Evolutionary conservation across 2,797 vertebrate genomes (phyloP).

Genomic region (Catharus ustulatus): DNA sequence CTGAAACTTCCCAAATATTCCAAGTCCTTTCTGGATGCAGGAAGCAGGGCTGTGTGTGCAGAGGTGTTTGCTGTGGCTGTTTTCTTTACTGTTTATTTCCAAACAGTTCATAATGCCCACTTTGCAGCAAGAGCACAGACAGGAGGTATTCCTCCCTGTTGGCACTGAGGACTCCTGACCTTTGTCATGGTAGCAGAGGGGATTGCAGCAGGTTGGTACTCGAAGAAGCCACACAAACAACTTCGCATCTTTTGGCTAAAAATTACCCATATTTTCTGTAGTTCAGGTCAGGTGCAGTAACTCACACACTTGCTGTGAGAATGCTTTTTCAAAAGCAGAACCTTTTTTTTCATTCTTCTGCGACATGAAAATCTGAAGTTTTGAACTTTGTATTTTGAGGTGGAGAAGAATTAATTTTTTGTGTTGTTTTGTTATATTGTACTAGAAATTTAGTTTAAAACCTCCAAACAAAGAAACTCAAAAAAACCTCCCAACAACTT

Average conservation of each 20-base stretch:
- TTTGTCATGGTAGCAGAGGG: background rate
- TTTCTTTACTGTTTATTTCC: background rate
- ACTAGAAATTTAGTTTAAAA: background rate
- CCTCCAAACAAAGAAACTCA: background rate
- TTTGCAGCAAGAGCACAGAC: background rate
- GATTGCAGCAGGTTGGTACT: slow-evolving; percentile 18
- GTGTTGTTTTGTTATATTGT: background rate
- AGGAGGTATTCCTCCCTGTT: background rate
- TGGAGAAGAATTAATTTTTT: background rate
- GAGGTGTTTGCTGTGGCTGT: background rate
- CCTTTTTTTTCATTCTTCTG: background rate
- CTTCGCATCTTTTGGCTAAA: background rate
- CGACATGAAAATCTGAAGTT: background rate
- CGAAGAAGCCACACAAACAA: background rate
- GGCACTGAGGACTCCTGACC: background rate
- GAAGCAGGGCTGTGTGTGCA: background rate
- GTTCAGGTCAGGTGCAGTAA: background rate
- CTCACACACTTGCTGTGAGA: background rate
- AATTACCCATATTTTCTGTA: background rate
- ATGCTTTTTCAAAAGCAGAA: background rate
- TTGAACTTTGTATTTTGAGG: background rate
- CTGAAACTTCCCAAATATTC: background rate
- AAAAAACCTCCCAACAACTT: background rate
- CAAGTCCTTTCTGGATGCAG: background rate
- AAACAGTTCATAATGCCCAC: background rate